These are phyloP conservation scores for Mustela erminea DNA, from an alignment of 2,797 vertebrate species.

Conservation along the genomic window DNA sequence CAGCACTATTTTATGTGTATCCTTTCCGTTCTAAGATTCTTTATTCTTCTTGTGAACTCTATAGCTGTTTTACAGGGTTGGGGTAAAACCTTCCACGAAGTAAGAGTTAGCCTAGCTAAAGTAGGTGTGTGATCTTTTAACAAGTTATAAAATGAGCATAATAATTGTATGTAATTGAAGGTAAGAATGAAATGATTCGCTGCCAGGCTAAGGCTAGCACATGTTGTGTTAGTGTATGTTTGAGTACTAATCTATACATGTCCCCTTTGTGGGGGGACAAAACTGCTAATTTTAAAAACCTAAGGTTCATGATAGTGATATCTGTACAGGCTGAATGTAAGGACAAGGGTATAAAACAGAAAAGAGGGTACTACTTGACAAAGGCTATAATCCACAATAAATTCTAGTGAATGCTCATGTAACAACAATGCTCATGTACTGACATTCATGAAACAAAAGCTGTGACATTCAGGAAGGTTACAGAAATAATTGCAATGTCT, in stretches of 20 bases:
- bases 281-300: slow-evolving; percentile 11
- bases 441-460: slow-evolving; percentile 10
- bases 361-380: neutral
- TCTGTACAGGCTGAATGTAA: neutral
- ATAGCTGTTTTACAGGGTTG: neutral
- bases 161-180: neutral
- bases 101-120: neutral
- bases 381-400: neutral
- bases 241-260: neutral
- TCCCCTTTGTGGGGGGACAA: neutral
- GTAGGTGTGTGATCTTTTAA: neutral
- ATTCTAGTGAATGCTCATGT: neutral
- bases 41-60: slow-evolving; percentile 17
- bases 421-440: neutral
- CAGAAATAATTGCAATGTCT: neutral
- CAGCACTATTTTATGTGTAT: neutral
- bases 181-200: neutral
- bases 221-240: neutral
- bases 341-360: neutral
- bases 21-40: neutral
- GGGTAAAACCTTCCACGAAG: neutral
- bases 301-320: neutral
- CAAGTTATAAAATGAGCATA: neutral
- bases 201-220: neutral
- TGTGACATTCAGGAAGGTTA: neutral